These are phyloP conservation scores for Drosophila subsilvestris DNA, from an alignment of 2,888 invertebrate species.

Conservation along the genomic window DNA sequence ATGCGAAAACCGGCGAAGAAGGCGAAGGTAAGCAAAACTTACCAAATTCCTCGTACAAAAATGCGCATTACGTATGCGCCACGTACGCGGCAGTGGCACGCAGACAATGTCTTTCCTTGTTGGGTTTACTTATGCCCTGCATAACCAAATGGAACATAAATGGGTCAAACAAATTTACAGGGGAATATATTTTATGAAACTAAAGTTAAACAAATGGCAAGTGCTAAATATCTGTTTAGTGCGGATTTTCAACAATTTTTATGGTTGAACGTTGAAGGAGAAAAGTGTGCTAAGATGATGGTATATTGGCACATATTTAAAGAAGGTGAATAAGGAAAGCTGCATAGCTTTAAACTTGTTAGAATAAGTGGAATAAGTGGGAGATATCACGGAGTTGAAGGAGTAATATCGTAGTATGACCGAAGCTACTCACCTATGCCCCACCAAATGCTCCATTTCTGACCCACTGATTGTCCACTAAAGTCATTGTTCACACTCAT, in stretches of 20 bases:
- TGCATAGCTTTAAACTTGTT: too few species aligned
- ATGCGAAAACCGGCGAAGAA: constrained; percentile 81
- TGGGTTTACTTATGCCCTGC: neutral
- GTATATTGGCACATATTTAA: too few species aligned
- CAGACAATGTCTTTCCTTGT: neutral
- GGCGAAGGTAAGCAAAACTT: constrained; percentile 71
- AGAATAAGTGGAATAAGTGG: too few species aligned
- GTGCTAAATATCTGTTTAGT: neutral
- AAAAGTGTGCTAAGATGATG: too few species aligned
- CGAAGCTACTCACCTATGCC: too few species aligned
- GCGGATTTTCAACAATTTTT: neutral
- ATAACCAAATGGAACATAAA: neutral
- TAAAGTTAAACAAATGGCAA: neutral
- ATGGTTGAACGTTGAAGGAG: neutral
- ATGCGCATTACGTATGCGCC: constrained; percentile 30
- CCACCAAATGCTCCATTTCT: neutral
- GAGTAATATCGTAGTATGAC: too few species aligned
- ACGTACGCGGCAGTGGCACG: neutral
- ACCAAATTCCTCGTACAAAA: constrained; percentile 4
- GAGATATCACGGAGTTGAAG: too few species aligned
- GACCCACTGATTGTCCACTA: neutral
- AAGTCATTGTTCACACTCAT: neutral
- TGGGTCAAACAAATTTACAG: neutral
- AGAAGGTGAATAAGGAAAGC: too few species aligned
- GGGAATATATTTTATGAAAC: neutral